phyloP scores from a whole-genome alignment of 2,113 vertebrate genomes.

The Gobio gobio region DNA sequence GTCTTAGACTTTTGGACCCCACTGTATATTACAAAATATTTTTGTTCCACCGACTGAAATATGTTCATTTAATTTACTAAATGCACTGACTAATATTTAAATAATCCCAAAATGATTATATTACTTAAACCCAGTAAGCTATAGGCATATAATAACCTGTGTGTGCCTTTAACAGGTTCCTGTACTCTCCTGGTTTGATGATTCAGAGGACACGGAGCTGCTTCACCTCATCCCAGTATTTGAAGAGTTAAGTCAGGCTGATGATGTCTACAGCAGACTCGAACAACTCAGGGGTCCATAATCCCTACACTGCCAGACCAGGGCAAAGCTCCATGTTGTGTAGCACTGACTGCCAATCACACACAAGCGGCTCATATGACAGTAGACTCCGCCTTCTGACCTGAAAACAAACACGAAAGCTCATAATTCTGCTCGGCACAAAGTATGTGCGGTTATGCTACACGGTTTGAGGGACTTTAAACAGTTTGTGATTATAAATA shows the following conservation, averaged over 20 bases:
- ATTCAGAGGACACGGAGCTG: slow-evolving; percentile 74
- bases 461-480: background rate
- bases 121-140: background rate
- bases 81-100: background rate
- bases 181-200: slow-evolving; percentile 80
- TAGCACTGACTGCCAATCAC: slow-evolving; percentile 30
- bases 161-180: slow-evolving; percentile 68
- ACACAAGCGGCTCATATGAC: slow-evolving; percentile 27
- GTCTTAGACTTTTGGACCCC: background rate
- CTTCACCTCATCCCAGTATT: slow-evolving; percentile 77
- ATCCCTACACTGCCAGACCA: slow-evolving; percentile 30
- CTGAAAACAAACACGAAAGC: slow-evolving; percentile 38
- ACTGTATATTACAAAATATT: background rate
- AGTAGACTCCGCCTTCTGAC: slow-evolving; percentile 29
- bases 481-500: background rate
- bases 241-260: slow-evolving; percentile 71
- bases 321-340: slow-evolving; percentile 10
- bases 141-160: background rate
- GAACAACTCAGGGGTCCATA: slow-evolving; percentile 75
- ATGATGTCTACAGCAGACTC: slow-evolving; percentile 76
- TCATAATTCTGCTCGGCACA: slow-evolving; percentile 22
- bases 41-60: background rate
- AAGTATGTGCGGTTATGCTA: background rate
- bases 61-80: no score
- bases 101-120: background rate